These are phyloP conservation scores for Philopotamus ludificatus DNA, from an alignment of 1,140 invertebrate species.

Conservation along the genomic window DNA sequence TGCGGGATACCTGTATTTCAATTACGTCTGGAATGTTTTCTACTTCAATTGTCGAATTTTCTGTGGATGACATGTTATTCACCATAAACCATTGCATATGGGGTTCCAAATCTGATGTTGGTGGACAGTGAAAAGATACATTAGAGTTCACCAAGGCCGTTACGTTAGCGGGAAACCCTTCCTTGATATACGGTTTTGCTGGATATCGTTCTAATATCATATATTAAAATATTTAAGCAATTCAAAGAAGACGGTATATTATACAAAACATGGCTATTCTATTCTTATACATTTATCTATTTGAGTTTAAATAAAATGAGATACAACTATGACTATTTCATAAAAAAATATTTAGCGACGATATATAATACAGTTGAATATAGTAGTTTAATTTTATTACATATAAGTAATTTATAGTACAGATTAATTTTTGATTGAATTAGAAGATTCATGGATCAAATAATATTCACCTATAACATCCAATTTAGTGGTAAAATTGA, in stretches of 20 bases:
- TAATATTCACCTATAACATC: conserved; percentile 69
- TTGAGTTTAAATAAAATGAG: too few species aligned
- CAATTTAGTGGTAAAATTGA: conserved; percentile 71
- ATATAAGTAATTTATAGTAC: too few species aligned
- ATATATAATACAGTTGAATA: too few species aligned
- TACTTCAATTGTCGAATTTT: conserved; percentile 55
- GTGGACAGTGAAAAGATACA: conserved; percentile 71
- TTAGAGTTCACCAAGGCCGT: conserved; percentile 70
- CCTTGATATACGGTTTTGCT: conserved; percentile 75
- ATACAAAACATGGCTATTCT: too few species aligned
- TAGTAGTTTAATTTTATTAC: too few species aligned
- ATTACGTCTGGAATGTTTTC: conserved; percentile 56
- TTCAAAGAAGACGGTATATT: too few species aligned
- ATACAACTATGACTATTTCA: too few species aligned
- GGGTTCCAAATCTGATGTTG: conserved; percentile 73
- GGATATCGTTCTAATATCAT: conserved; percentile 67
- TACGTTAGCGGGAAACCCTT: conserved; percentile 74
- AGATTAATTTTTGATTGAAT: too few species aligned
- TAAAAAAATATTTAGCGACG: too few species aligned
- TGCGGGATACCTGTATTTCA: conserved; percentile 58
- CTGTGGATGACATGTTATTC: conserved; percentile 45
- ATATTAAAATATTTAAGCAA: conserved; percentile 28
- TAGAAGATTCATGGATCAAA: conserved; percentile 10
- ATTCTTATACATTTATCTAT: too few species aligned
- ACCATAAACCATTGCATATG: conserved; percentile 71